Base-by-base conservation (phyloP, 2,797 vertebrate genomes). In the Anabacerthia variegaticeps region DNA sequence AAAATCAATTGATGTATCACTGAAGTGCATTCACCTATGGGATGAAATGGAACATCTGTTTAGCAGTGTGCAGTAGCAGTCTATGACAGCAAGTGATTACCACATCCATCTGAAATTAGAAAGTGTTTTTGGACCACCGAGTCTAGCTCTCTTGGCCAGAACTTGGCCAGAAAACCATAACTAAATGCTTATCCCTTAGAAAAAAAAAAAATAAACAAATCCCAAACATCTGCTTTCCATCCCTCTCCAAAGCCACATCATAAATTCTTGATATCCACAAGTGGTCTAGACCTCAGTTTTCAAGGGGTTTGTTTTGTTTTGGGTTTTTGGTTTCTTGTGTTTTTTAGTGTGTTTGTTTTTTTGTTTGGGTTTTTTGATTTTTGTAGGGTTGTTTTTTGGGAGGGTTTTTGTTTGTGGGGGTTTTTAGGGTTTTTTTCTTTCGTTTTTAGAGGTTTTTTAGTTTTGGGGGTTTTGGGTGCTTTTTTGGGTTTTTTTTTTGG, bases 21-120 rank as follows among this genome's bases (percentile, higher is more conserved):
- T 48, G 55, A 85, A 89, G 62, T 71, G 44, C 52, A 79, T 91
- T 89, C 36, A 82, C 62, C 83, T 93, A 59, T 32, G 66, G 65
- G 83, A 88, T 68, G 71, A 93, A 94, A 75, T 22, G 37, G 14
- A 94, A 74, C 30, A 32, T 54, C 52, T 54, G 52, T 18, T 54
- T 32, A 32, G 30, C 63, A 88, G 39, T 6, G 26, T 68, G 74
- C 52, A 71, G 71, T 18, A 88, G 66, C 71, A 88, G 37, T 28
- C 76, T 69, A 36, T 36, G 66, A 63, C 78, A 93, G 49, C 65
- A 78, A 89, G 85, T 14, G n/a, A 84, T 80, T 79, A 72, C 34
- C 73, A 88, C 73, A 90, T 77, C 54, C 92, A 87, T 67, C 62
- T 85, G 79, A 94, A 96, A 93, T 80, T 79, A 72, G 10, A 28